Evolutionary conservation across 2,888 invertebrate species (phyloP).

Genomic region (Morpho deidamia): DNA sequence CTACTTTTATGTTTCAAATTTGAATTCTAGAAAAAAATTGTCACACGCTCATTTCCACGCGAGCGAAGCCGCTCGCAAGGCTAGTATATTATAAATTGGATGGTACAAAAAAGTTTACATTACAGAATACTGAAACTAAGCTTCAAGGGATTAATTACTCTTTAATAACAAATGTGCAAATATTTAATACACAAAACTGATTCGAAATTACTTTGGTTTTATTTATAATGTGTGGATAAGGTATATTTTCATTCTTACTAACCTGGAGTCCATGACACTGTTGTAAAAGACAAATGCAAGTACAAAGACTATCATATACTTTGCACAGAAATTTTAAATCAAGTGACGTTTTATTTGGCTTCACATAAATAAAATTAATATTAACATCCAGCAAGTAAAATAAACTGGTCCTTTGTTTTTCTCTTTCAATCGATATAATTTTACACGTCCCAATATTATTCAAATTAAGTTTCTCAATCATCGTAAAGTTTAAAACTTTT

Average conservation of each 20-base stretch:
- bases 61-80: too few species aligned
- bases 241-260: not conserved
- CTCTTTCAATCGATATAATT: conserved; percentile 10
- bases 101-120: too few species aligned
- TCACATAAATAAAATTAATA: conserved; percentile 29
- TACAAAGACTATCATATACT: conserved; percentile 43
- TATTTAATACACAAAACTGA: too few species aligned
- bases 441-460: conserved; percentile 17
- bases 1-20: too few species aligned
- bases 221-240: too few species aligned
- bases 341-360: conserved; percentile 6
- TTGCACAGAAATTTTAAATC: conserved; percentile 39
- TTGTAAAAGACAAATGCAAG: conserved; percentile 43
- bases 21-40: too few species aligned
- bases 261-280: conserved; percentile 44
- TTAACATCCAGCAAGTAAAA: conserved; percentile 31
- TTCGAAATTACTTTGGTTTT: too few species aligned
- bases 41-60: too few species aligned
- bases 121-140: too few species aligned
- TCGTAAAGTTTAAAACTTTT: conserved; percentile 35
- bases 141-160: too few species aligned
- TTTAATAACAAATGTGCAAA: too few species aligned
- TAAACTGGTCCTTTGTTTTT: conserved; percentile 1
- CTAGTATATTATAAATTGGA: too few species aligned
- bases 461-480: conserved; percentile 25